Evolutionary conservation across 2,797 vertebrate species (phyloP).

Genomic region (Manis crassicaudata): DNA sequence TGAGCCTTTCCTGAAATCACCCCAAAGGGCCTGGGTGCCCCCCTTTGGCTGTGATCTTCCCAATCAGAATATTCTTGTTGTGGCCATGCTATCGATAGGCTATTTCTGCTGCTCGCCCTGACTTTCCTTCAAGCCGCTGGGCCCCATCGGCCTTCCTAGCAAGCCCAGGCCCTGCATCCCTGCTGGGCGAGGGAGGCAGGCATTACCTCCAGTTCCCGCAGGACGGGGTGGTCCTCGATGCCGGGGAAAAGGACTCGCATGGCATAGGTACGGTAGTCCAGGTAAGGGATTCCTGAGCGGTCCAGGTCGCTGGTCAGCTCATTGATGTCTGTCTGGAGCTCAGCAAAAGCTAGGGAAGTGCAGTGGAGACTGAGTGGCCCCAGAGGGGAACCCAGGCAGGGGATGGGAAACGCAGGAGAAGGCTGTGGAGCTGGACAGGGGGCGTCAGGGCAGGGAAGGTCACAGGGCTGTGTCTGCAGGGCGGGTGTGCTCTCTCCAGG

Average conservation of each 20-base stretch:
- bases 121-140: not conserved
- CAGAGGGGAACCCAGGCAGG: not conserved
- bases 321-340: constrained; percentile 93
- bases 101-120: not conserved
- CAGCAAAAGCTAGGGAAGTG: constrained; percentile 91
- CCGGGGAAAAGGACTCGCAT: constrained; percentile 98
- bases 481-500: not conserved
- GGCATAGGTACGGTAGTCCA: constrained; percentile 95
- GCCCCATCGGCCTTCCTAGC: not conserved
- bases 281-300: constrained; percentile 94
- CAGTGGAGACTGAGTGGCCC: not conserved
- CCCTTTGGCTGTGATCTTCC: not conserved
- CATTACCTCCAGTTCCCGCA: constrained; percentile 91
- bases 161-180: not conserved
- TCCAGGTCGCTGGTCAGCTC: constrained; percentile 97
- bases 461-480: not conserved
- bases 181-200: not conserved
- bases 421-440: not conserved
- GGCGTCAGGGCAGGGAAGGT: not conserved
- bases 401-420: not conserved
- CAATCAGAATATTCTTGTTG: not conserved
- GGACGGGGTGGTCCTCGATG: constrained; percentile 97
- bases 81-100: not conserved
- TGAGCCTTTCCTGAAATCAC: not conserved
- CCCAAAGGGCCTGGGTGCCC: too few species aligned